Evolutionary conservation across 2,113 vertebrate species (phyloP).

Genomic region (Apodemus speciosus): DNA sequence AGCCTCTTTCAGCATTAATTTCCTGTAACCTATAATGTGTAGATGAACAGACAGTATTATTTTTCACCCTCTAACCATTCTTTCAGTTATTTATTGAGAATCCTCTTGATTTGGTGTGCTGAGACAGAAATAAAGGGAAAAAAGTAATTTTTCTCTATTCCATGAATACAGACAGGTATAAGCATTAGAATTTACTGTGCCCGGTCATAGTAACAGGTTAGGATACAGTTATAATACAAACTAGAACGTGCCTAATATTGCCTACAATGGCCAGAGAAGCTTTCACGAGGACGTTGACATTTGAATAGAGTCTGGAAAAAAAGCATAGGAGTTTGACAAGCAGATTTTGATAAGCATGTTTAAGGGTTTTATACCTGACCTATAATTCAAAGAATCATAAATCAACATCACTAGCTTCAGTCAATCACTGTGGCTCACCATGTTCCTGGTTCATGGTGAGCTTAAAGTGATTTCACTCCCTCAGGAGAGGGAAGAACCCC

Average conservation of each 20-base stretch:
- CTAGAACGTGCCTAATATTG: constrained; percentile 3
- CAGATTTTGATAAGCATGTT: constrained; percentile 62
- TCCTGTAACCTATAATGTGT: background rate
- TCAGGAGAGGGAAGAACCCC: constrained; percentile 43
- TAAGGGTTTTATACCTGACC: constrained; percentile 68
- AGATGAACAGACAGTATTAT: background rate
- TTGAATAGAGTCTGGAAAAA: constrained; percentile 55
- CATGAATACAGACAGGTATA: background rate
- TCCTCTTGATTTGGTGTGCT: background rate
- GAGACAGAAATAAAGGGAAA: constrained; percentile 39
- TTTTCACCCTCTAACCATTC: background rate
- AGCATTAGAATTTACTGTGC: background rate
- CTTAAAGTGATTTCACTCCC: constrained; percentile 63
- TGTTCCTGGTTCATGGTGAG: constrained; percentile 52
- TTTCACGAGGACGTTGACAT: constrained; percentile 49
- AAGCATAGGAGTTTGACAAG: constrained; percentile 49
- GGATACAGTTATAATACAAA: background rate
- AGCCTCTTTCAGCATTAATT: background rate
- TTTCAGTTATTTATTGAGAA: constrained; percentile 30
- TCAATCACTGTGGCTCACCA: constrained; percentile 59
- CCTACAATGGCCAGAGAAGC: constrained; percentile 11
- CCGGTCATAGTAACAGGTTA: background rate
- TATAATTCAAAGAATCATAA: constrained; percentile 56
- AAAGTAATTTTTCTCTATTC: background rate
- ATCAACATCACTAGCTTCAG: constrained; percentile 63